Percentiles rank a stretch among this genome's conserved stretches.
These are phyloP conservation scores for Penaeus monodon DNA, from an alignment of 2,888 invertebrate genomes.

Conservation along the genomic window DNA sequence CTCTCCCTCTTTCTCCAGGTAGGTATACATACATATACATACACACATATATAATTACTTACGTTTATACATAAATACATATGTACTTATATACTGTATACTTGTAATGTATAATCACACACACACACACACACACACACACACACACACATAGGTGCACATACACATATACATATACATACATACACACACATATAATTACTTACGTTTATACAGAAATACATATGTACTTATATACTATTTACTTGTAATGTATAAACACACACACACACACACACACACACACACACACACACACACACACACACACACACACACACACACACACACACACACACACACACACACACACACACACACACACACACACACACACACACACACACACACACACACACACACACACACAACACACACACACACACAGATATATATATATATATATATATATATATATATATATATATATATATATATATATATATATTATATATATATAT, in stretches of 20 bases:
- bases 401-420: no score
- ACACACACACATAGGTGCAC: background rate
- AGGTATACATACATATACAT: background rate
- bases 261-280: background rate
- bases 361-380: no score
- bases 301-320: background rate
- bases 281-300: background rate
- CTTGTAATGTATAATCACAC: background rate
- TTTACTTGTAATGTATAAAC: background rate
- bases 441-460: no score
- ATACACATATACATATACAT: background rate
- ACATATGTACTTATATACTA: no score
- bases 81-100: background rate
- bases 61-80: background rate
- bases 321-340: background rate
- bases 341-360: no score
- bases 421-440: no score
- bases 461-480: no score
- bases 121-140: background rate
- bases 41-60: background rate
- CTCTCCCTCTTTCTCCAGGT: background rate
- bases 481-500: background rate
- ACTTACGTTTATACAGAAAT: no score
- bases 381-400: no score
- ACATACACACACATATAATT: background rate